Conservation (phyloP, 2,113 vertebrate genomes). For the Anguilla rostrata region DNA sequence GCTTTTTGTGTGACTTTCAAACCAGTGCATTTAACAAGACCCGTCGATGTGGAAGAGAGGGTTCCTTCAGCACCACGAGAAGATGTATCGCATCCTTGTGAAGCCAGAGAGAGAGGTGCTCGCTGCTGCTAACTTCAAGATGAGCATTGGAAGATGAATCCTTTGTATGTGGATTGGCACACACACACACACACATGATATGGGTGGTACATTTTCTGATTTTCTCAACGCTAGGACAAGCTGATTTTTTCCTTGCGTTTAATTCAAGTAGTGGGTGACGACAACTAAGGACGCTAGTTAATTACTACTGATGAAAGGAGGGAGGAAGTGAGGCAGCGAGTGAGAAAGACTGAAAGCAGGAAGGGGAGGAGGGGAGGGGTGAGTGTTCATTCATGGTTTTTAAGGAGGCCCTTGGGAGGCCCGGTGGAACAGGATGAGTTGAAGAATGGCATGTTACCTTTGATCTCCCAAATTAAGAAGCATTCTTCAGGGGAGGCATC, state of each 20-base stretch:
- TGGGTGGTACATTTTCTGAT: too few species aligned
- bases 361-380: background rate
- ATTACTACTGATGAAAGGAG: slow-evolving; percentile 35
- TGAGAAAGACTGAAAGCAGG: background rate
- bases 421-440: slow-evolving; percentile 45
- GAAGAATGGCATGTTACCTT: slow-evolving; percentile 59
- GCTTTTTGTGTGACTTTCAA: too few species aligned
- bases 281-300: too few species aligned
- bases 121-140: background rate
- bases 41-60: too few species aligned
- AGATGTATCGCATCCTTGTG: too few species aligned
- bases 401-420: background rate
- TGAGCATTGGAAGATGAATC: background rate
- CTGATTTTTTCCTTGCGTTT: too few species aligned
- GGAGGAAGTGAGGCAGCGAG: slow-evolving; percentile 14
- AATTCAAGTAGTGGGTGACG: too few species aligned
- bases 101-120: too few species aligned
- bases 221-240: too few species aligned
- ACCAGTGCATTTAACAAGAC: too few species aligned
- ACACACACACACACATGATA: too few species aligned
- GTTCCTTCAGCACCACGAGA: too few species aligned
- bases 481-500: slow-evolving; percentile 9
- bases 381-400: slow-evolving; percentile 21
- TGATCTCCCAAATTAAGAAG: slow-evolving; percentile 67
- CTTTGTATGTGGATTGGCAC: background rate